A percentile compares a stretch with the other conserved stretches of the same genome.
Evolutionary conservation across 2,797 vertebrate species (phyloP).

Genomic region (Hybognathus amarus): DNA sequence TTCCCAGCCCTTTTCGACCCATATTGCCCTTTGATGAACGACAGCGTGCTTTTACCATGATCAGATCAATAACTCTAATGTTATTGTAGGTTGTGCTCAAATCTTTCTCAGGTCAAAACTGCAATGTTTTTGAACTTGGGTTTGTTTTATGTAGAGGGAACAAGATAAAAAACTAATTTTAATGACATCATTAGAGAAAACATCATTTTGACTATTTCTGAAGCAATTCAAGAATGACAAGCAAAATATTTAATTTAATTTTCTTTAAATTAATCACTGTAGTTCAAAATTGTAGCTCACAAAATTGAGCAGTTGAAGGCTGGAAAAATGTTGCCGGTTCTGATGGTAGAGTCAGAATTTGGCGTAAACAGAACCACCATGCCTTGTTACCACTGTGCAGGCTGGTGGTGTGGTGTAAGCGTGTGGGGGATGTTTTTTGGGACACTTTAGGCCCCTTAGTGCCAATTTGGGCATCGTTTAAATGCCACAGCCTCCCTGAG

Average conservation of each 20-base stretch:
- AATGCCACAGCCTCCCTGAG: too few relatives aligned
- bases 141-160: background rate
- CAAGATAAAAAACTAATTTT: background rate
- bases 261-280: background rate
- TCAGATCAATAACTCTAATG: background rate
- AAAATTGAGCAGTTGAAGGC: too few relatives aligned
- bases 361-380: too few relatives aligned
- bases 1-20: background rate
- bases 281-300: too few relatives aligned
- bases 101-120: background rate
- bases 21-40: background rate
- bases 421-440: too few relatives aligned
- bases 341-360: too few relatives aligned
- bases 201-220: background rate
- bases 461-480: too few relatives aligned
- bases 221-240: background rate
- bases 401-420: too few relatives aligned
- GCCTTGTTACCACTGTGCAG: too few relatives aligned
- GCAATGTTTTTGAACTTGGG: constrained; percentile 8
- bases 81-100: background rate
- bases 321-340: too few relatives aligned
- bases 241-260: background rate
- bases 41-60: background rate
- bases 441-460: too few relatives aligned
- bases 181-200: background rate